Evolutionary conservation across 2,888 invertebrate species (phyloP).

Genomic region (Dromius quadrimaculatus): DNA sequence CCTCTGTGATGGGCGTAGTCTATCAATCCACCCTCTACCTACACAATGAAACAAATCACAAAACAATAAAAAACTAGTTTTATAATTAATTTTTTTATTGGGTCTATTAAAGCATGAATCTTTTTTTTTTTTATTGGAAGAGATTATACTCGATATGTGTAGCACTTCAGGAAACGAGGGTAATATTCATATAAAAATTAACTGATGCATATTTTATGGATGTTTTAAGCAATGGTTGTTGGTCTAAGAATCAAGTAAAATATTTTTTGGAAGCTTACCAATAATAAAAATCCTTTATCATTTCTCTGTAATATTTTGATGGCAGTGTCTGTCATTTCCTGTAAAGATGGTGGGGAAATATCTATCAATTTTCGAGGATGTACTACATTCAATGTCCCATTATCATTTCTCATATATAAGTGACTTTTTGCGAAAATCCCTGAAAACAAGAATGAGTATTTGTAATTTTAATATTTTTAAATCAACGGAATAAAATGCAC

Average conservation of each 20-base stretch:
- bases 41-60: too few species aligned
- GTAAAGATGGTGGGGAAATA: constrained; percentile 81
- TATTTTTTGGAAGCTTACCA: constrained; percentile 68
- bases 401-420: constrained; percentile 60
- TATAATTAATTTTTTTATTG: neutral
- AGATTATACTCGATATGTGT: too few species aligned
- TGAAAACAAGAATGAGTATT: constrained; percentile 57
- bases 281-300: constrained; percentile 77
- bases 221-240: too few species aligned
- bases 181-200: too few species aligned
- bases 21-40: constrained; percentile 89
- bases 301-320: constrained; percentile 77
- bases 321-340: constrained; percentile 84
- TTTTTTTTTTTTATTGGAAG: neutral
- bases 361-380: constrained; percentile 75
- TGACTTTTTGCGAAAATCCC: constrained; percentile 76
- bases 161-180: too few species aligned
- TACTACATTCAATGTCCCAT: constrained; percentile 82
- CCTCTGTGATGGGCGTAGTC: constrained; percentile 90
- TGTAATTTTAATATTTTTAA: neutral
- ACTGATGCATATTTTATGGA: too few species aligned
- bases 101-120: neutral
- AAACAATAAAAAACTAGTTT: constrained; percentile 19
- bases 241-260: too few species aligned
- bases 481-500: neutral